Percentiles rank a stretch among this genome's conserved stretches.
These are phyloP conservation scores for Metopolophium dirhodum DNA, from an alignment of 1,140 invertebrate species.

Conservation along the genomic window DNA sequence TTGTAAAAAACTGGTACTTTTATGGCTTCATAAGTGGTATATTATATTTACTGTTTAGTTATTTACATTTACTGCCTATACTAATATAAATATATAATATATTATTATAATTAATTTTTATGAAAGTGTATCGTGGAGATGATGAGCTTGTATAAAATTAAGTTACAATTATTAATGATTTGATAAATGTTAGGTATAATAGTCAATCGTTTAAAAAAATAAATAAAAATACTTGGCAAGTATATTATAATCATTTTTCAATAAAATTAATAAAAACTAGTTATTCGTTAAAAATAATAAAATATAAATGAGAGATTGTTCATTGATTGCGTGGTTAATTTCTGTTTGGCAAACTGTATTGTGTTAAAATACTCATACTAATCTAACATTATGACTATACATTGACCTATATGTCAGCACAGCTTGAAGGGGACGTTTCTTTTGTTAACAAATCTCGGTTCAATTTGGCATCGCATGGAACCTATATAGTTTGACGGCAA, in stretches of 20 bases:
- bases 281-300: not conserved
- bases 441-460: slow-evolving; percentile 35
- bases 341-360: not conserved
- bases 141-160: not conserved
- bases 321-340: not conserved
- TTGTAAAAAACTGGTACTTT: not conserved
- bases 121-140: not conserved
- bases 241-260: not conserved
- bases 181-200: not conserved
- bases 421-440: not conserved
- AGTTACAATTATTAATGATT: not conserved
- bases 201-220: not conserved
- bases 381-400: not conserved
- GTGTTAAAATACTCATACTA: not conserved
- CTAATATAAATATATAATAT: too few species aligned
- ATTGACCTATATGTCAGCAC: not conserved
- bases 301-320: not conserved
- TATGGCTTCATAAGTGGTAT: not conserved
- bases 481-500: not conserved
- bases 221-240: not conserved
- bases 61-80: too few species aligned
- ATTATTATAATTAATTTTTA: too few species aligned
- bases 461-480: slow-evolving; percentile 19
- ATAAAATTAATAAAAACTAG: not conserved
- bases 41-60: not conserved